Evolutionary conservation across 2,888 invertebrate genomes (phyloP).

Genomic region (Ophioninae sp.): DNA sequence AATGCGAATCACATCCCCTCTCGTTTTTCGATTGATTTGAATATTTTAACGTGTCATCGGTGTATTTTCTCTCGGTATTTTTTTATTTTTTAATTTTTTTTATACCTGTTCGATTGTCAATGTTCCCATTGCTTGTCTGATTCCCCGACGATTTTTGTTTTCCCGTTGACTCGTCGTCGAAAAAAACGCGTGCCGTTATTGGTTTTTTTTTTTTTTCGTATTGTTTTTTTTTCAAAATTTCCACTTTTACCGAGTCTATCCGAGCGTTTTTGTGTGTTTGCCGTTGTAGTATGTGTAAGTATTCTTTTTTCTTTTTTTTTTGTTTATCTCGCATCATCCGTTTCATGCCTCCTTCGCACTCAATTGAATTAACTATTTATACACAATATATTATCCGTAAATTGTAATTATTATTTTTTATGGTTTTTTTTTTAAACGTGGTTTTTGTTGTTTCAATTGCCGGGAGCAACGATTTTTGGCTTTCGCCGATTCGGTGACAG

Average conservation of each 20-base stretch:
- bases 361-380: constrained; percentile 81
- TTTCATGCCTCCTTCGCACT: constrained; percentile 66
- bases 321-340: constrained; percentile 60
- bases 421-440: constrained; percentile 23
- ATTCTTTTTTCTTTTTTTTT: constrained; percentile 9
- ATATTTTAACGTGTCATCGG: constrained; percentile 23
- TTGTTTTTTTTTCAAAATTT: constrained; percentile 10
- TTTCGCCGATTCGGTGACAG: constrained; percentile 53
- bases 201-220: no score
- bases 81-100: neutral
- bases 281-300: neutral
- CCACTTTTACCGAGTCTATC: constrained; percentile 48
- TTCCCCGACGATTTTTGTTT: constrained; percentile 34
- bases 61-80: neutral
- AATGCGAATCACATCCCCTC: constrained; percentile 4
- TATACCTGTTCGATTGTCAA: constrained; percentile 50
- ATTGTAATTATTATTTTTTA: constrained; percentile 77
- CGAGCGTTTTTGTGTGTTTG: constrained; percentile 46
- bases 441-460: constrained; percentile 53
- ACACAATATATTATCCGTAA: constrained; percentile 81
- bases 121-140: constrained; percentile 49
- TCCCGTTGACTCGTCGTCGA: constrained; percentile 24
- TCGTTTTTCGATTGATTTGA: constrained; percentile 10
- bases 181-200: constrained; percentile 22
- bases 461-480: constrained; percentile 58